Evolutionary conservation across 2,113 vertebrate genomes (phyloP).

Genomic region (Stegostoma tigrinum): DNA sequence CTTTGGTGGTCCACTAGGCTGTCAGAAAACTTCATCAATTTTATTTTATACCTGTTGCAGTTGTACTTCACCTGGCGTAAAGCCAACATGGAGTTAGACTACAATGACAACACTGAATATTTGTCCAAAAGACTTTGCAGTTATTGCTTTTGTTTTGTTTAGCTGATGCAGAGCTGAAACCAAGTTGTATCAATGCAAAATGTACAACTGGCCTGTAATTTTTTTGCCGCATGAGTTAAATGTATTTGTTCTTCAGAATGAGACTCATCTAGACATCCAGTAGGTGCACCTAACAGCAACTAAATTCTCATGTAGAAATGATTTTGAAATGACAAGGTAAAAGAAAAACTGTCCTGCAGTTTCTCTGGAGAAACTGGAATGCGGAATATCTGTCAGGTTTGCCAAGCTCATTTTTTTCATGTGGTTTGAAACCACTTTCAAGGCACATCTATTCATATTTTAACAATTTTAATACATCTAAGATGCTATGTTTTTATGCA

Average conservation of each 20-base stretch:
- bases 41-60: neutral
- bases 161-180: neutral
- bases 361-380: neutral
- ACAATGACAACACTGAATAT: neutral
- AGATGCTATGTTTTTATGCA: too few species aligned
- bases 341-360: neutral
- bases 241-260: neutral
- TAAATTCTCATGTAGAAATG: neutral
- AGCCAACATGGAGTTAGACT: neutral
- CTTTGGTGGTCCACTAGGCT: neutral
- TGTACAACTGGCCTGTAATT: neutral
- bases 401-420: neutral
- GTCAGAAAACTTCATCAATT: neutral
- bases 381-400: neutral
- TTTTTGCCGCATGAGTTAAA: neutral
- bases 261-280: conserved; percentile 7
- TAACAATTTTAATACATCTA: neutral
- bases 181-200: neutral
- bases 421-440: neutral
- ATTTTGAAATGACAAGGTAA: neutral
- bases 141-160: neutral
- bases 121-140: neutral
- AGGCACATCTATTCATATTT: neutral
- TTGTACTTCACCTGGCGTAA: neutral
- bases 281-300: neutral